Evolutionary conservation across 2,113 vertebrate genomes (phyloP).

Genomic region (Arenaria interpres): DNA sequence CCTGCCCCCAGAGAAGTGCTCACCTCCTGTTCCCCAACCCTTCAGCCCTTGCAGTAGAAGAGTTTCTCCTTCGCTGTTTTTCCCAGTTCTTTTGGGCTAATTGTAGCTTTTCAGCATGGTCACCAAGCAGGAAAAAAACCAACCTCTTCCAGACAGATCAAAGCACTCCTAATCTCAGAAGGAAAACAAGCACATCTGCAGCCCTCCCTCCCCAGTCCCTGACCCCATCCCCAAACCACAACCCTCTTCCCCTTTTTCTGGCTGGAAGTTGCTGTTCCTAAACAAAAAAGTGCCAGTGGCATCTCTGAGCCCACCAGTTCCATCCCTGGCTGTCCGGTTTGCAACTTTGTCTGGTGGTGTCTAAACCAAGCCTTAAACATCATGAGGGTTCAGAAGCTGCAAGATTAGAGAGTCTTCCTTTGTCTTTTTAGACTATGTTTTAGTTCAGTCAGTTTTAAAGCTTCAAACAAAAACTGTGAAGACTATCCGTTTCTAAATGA

Average conservation of each 20-base stretch:
- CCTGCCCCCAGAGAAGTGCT: not conserved
- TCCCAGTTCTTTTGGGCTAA: not conserved
- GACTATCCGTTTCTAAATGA: not conserved
- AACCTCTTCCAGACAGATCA: not conserved
- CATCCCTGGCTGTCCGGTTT: not conserved
- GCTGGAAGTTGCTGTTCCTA: not conserved
- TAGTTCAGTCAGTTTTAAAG: not conserved
- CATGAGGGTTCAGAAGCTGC: not conserved
- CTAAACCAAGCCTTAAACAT: not conserved
- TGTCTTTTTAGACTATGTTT: not conserved
- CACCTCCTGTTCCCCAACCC: rapidly evolving
- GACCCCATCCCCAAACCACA: not conserved
- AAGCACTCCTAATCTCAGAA: not conserved
- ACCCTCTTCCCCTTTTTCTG: not conserved
- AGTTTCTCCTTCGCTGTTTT: not conserved
- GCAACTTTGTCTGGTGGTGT: not conserved
- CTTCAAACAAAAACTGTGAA: not conserved
- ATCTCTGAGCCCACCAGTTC: not conserved
- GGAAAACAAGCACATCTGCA: not conserved
- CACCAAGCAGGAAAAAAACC: not conserved
- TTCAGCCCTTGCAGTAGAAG: not conserved
- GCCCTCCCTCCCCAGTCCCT: not conserved
- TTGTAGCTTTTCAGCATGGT: not conserved
- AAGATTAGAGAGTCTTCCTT: not conserved
- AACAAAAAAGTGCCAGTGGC: not conserved